A percentile compares a stretch with the other conserved stretches of the same genome.
phyloP scores from a whole-genome alignment of 2,113 vertebrate genomes.

The Tetrao urogallus region DNA sequence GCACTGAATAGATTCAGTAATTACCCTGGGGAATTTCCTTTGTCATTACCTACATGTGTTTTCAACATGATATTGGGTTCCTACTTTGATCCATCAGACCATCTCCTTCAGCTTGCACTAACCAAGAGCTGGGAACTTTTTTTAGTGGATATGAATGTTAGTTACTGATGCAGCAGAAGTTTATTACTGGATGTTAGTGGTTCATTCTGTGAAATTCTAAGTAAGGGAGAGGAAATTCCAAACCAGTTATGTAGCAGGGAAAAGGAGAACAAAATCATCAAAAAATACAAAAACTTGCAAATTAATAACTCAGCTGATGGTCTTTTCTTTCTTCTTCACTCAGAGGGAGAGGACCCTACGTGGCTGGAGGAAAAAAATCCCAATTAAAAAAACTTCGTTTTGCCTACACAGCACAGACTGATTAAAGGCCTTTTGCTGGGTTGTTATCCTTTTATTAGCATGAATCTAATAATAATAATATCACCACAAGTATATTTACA shows the following conservation, averaged over 20 bases:
- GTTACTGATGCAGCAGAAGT: constrained; percentile 1
- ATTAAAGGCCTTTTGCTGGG: constrained; percentile 64
- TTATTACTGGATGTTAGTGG: constrained; percentile 1
- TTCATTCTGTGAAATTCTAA: constrained; percentile 47
- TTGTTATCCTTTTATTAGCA: constrained; percentile 69
- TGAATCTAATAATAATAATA: constrained; percentile 70
- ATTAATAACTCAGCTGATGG: constrained; percentile 8
- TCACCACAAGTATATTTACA: constrained; percentile 69
- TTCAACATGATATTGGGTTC: constrained; percentile 47
- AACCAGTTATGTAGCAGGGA: constrained; percentile 48
- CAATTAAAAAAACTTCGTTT: constrained; percentile 38
- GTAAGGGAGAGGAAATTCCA: constrained; percentile 63
- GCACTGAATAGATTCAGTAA: constrained; percentile 25
- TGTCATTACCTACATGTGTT: constrained; percentile 54
- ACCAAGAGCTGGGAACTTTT: constrained; percentile 4
- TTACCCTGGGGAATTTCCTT: constrained; percentile 59
- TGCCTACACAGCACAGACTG: constrained; percentile 49
- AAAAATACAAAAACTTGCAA: constrained; percentile 21
- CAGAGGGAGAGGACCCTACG: neutral
- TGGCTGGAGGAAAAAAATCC: neutral
- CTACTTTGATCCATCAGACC: constrained; percentile 48
- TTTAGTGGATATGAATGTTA: neutral
- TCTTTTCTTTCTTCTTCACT: neutral
- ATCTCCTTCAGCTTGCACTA: constrained; percentile 15
- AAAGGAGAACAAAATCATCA: constrained; percentile 38